Evolutionary conservation across 2,888 invertebrate genomes (phyloP).

Genomic region (Drosophila fungiperda): DNA sequence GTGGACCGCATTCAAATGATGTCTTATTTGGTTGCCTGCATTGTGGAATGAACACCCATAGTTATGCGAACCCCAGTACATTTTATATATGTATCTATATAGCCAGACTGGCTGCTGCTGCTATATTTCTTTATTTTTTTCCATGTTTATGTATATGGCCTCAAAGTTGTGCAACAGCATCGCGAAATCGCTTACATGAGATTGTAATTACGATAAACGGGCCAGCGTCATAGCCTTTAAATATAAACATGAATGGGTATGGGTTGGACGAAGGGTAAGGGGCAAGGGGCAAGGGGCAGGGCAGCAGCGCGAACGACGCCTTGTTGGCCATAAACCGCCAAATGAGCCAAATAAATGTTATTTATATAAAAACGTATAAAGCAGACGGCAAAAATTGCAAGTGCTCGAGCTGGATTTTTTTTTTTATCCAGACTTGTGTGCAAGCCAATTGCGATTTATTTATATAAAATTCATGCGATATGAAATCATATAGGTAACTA

Average conservation of each 20-base stretch:
- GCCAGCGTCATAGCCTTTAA: constrained; percentile 61
- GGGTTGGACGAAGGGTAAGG: constrained; percentile 1
- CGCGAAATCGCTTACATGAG: constrained; percentile 78
- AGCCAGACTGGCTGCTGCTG: constrained; percentile 38
- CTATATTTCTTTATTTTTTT: neutral
- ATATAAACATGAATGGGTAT: constrained; percentile 56
- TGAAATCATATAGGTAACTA: constrained; percentile 80
- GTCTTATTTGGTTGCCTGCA: constrained; percentile 78
- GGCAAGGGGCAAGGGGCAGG: neutral
- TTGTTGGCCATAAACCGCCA: constrained; percentile 76
- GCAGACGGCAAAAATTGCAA: constrained; percentile 61
- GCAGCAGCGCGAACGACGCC: constrained; percentile 42
- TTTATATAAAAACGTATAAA: constrained; percentile 63
- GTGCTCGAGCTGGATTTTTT: constrained; percentile 39
- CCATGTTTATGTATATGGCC: constrained; percentile 63
- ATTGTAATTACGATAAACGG: constrained; percentile 81
- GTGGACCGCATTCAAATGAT: constrained; percentile 77
- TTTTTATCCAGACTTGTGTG: constrained; percentile 61
- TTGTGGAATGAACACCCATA: constrained; percentile 61
- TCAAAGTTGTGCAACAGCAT: constrained; percentile 79
- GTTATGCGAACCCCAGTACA: constrained; percentile 33
- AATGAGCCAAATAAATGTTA: constrained; percentile 82
- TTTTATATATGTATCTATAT: constrained; percentile 22
- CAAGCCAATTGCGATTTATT: constrained; percentile 80
- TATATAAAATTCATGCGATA: constrained; percentile 79